These are phyloP conservation scores for Teinopalpus imperialis DNA, from an alignment of 2,888 invertebrate species.

Conservation along the genomic window DNA sequence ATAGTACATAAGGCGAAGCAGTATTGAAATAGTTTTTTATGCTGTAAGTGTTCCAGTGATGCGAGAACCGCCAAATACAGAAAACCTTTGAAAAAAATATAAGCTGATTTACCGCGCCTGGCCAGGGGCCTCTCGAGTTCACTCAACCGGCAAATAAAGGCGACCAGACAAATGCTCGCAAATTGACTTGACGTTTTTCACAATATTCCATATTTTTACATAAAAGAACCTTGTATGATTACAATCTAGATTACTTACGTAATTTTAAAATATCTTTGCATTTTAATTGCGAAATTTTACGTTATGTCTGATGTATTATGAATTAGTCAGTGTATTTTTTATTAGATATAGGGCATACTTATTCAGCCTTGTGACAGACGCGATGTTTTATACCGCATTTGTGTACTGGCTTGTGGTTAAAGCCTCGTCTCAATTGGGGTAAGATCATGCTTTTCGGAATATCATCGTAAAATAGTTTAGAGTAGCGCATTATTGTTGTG, in stretches of 20 bases:
- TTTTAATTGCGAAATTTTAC: too few relatives aligned
- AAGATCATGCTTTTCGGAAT: too few relatives aligned
- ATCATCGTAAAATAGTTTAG: too few relatives aligned
- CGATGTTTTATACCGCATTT: too few relatives aligned
- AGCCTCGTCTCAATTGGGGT: too few relatives aligned
- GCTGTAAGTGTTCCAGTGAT: conserved; percentile 54
- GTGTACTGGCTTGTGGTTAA: too few relatives aligned
- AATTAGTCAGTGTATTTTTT: too few relatives aligned
- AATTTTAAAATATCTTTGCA: not conserved
- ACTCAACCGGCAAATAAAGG: conserved; percentile 77
- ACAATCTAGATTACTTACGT: conserved; percentile 4
- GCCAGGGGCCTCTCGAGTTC: conserved; percentile 62
- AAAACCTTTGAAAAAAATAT: conserved; percentile 77
- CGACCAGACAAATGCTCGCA: conserved; percentile 78
- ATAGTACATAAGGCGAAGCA: conserved; percentile 43
- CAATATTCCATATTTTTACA: conserved; percentile 67
- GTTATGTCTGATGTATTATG: too few relatives aligned
- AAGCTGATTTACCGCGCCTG: conserved; percentile 77
- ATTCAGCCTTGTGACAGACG: too few relatives aligned
- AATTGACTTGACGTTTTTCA: conserved; percentile 78
- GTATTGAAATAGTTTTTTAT: conserved; percentile 66
- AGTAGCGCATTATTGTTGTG: too few relatives aligned
- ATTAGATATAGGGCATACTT: too few relatives aligned
- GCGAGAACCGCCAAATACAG: conserved; percentile 72
- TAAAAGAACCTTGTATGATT: conserved; percentile 13